Evolutionary conservation across 2,797 vertebrate genomes (phyloP), one percentile per base, ranked within the genome.

Genomic region (Falco biarmicus): DNA sequence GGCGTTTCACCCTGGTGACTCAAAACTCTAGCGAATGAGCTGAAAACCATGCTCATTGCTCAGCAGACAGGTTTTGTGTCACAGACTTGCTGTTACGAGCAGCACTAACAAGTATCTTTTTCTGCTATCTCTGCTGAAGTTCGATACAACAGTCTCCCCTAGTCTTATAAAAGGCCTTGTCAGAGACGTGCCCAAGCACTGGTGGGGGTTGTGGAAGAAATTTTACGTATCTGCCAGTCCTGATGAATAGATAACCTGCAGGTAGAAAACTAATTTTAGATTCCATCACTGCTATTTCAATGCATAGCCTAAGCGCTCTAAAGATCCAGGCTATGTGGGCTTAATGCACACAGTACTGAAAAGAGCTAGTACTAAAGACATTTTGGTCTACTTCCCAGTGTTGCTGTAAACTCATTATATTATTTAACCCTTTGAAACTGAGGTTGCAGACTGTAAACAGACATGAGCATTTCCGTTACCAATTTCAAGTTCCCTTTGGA

Each of bases 91-190:
- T 69, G 73, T 31, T 81, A 29, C 1, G 39, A 84, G 66, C 54
- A 66, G 63, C 71, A 48, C 13, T 48, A 32, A 26, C 6, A 20
- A 13, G 5, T 34, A 12, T 48, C 43, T 24, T 48, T 47, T 84
- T 34, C 24, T 43, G 64, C 68, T 34, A n/a, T 16, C 69, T 59
- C 86, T 74, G 75, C 64, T 70, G 37, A 65, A 57, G 50, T 13
- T 43, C 0, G 3, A 9, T 10, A 54, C 16, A 31, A 2, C 11
- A 2, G 34, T 39, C 34, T 57, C 13, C 17, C 29, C 16, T 7
- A 22, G 51, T 3, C 51, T 71, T 61, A 47, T 37, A n/a, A n/a
- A 65, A 29, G 25, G 18, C n/a, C 18, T 34, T 65, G 21, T 29
- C 43, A 60, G 71, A 73, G 51, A 50, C 0, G 1, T 71, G 43